Base-by-base conservation (phyloP, 2,888 invertebrate genomes). In the Ophonus ardosiacus region DNA sequence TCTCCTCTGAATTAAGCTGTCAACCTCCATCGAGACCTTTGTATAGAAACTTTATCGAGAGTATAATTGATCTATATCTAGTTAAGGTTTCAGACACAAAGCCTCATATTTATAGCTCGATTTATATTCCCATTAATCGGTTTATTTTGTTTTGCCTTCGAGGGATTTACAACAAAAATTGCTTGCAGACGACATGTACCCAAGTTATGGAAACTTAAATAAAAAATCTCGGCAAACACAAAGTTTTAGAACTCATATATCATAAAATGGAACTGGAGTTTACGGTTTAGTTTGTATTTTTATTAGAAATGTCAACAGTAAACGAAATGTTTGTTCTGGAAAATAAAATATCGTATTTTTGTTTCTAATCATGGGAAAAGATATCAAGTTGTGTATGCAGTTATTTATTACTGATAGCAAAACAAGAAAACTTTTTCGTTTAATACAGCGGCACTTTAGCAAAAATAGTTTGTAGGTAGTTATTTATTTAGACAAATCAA, bases 1-100 rank as follows among this genome's bases (percentile, higher is more conserved):
- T 65, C 65, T 65, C 31, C 65, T 31, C 65, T 31, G 65, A 31
- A 65, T 65, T 65, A 65, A 65, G 65, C 65, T 65, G 65, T 65
- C 65, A 65, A 65, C 65, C 65, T 65, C 38, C 65, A 15, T 65
- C 65, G 31, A 31, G 38, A 31, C 24, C 65, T 65, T 31, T 31
- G 65, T 31, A 65, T 65, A 65, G 31, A 65, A 65, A 65, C 65
- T 65, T 65, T 65, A 65, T 65, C 65, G 65, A 31, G 65, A 15
- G 24, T 13, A 65, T 65, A 65, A 21, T 65, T 24, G 65, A 65
- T 65, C 65, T 31, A 65, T 65, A 65, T 65, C 65, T 31, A 65
- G 65, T 31, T 61, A 21, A 31, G 65, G 63, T 21, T 65, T 65
- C 24, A 65, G 65, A 24, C 13, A 31, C 65, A 65, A 65, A 65